Evolutionary conservation across 2,113 vertebrate species (phyloP).

Genomic region (Machaerirhynchus nigripectus): DNA sequence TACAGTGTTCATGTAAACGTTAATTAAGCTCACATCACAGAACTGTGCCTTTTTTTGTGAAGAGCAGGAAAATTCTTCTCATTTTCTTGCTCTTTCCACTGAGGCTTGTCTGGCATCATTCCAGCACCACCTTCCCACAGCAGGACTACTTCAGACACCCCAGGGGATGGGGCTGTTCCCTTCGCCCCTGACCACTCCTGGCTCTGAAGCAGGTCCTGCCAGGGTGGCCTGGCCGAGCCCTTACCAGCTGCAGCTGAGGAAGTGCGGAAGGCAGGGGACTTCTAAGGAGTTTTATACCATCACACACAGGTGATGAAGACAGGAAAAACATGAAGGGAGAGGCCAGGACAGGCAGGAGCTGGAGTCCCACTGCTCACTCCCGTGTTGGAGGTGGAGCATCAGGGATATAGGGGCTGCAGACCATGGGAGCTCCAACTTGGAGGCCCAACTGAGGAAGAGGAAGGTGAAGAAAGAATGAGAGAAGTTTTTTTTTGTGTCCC

Average conservation of each 20-base stretch:
- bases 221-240: not conserved
- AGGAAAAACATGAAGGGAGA: not conserved
- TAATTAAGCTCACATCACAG: not conserved
- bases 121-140: not conserved
- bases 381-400: accelerated
- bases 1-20: not conserved
- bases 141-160: not conserved
- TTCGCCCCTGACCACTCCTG: accelerated
- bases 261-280: not conserved
- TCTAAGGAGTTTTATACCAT: not conserved
- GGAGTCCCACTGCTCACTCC: not conserved
- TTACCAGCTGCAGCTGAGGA: not conserved
- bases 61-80: not conserved
- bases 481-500: not conserved
- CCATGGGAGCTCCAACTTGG: not conserved
- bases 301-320: too few species aligned
- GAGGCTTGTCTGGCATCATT: not conserved
- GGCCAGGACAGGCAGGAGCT: not conserved
- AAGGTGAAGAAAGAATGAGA: not conserved
- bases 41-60: not conserved
- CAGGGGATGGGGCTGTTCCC: accelerated
- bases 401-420: accelerated
- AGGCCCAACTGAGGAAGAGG: not conserved
- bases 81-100: not conserved
- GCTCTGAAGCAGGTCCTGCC: not conserved